Base-by-base conservation (phyloP, 1,140 invertebrate genomes). In the Cepaea nemoralis region DNA sequence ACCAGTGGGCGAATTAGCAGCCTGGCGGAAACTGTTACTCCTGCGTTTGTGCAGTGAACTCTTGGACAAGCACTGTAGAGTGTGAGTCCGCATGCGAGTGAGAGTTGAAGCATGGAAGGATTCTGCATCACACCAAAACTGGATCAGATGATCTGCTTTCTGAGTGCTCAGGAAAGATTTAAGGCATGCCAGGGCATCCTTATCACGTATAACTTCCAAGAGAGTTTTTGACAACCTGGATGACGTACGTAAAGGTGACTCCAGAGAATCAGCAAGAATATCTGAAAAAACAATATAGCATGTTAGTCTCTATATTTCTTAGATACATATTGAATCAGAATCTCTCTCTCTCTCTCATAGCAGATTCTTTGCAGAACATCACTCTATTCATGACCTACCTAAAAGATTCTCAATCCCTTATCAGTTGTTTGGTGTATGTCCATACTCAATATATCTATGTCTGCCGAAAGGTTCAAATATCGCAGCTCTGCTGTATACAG, bases 121-220 rank as follows among this genome's bases (percentile, higher is more conserved):
- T 83, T 95, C 94, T 24, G 94, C 93, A 88, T 95, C 95, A 78
- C 95, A 87, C 94, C 94, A 96, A 89, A 95, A 95, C 88, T 94
- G 94, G 1, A 95, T 93, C 14, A 94, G 90, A 55, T 88, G 86
- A 24, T 93, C 87, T 1, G 90, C 91, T 82, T 93, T 93, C 37
- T 91, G 91, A 0, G 93, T 91, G 42, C 95, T 94, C 92, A 96
- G 93, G 88, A 93, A 96, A 83, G 95, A 94, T 42, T 95, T 94
- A 86, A 95, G 95, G 86, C 94, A 95, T 12, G 93, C 93, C 12
- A 95, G 88, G n/a, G 94, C 94, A 88, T 93, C 92, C 85, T 94
- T 94, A 86, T 96, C 95, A 31, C 91, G 89, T 0, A 96, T 89
- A 78, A 95, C 93, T 81, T 95, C 94, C 24, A 90, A 85, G 27